Percentiles rank a stretch among this genome's conserved stretches.
phyloP scores from a whole-genome alignment of 2,888 invertebrate species.

The Timema cristinae region DNA sequence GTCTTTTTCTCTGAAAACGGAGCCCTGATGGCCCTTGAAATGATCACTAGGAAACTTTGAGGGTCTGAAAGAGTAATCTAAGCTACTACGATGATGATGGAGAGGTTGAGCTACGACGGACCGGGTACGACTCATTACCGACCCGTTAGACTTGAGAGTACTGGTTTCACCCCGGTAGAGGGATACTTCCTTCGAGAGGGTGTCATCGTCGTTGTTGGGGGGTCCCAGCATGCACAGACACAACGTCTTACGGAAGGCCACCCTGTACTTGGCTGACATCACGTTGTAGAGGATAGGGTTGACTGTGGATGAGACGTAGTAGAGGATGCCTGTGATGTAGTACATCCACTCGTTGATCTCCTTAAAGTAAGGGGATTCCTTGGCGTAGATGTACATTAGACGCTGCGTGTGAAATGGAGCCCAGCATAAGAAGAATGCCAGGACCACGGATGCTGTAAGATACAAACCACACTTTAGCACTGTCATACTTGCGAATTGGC shows the following conservation, averaged over 20 bases:
- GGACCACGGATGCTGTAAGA: conserved; percentile 81
- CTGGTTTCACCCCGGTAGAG: background rate
- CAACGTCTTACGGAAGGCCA: conserved; percentile 71
- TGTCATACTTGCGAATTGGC: too few species aligned
- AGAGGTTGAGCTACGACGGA: background rate
- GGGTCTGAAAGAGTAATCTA: background rate
- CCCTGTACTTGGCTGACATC: conserved; percentile 72
- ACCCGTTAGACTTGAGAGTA: conserved; percentile 6
- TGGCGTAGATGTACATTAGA: conserved; percentile 73
- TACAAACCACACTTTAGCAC: conserved; percentile 25
- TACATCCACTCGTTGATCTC: conserved; percentile 74
- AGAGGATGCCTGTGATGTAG: conserved; percentile 73
- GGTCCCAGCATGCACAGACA: conserved; percentile 51
- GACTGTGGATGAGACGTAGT: conserved; percentile 77
- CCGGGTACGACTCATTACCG: background rate
- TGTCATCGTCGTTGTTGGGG: conserved; percentile 17
- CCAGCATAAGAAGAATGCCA: conserved; percentile 94
- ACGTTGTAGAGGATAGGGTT: conserved; percentile 85
- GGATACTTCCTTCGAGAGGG: conserved; percentile 19
- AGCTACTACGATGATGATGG: background rate
- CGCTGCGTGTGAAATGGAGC: conserved; percentile 93
- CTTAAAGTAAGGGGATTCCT: conserved; percentile 54
- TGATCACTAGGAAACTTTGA: background rate
- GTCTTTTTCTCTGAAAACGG: background rate
- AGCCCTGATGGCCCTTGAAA: background rate